Evolutionary conservation across 1,140 invertebrate genomes (phyloP), one percentile per base, ranked within the genome.

Genomic region (Homarus americanus): DNA sequence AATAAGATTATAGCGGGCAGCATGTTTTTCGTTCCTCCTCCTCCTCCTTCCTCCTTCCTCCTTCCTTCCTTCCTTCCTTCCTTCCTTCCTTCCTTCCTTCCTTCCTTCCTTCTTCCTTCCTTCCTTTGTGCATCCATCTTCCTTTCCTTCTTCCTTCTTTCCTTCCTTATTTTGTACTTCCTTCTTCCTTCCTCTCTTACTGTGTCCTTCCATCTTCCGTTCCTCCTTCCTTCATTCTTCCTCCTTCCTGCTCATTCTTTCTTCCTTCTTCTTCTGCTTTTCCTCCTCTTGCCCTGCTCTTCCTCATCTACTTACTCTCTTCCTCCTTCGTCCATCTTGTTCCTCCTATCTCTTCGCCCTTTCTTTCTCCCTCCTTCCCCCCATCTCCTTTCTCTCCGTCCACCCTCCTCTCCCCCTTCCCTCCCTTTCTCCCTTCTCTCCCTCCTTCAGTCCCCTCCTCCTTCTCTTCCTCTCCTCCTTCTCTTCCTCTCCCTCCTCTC

Each of bases 1-100:
- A 82, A 82, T 63, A 63, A 82, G 79, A 82, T 82, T 82, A 82
- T 63, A 20, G 79, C 10, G 63, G 79, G 5, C 38, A 82, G 38
- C n/a, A 63, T 82, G 24, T 80, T 80, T 53, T 53, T 44, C n/a
- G 40, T 79, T 69, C 63, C 63, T 28, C 32, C 15, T n/a, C 41
- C 40, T 44, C 20, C 15, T 5, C 44, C 44, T 49, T 5, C 5
- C 12, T 49, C 44, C 75, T 38, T 78, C 75, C 38, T 78, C n/a
- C n/a, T 78, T 38, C 38, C 40, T 20, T 38, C 38, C 38, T 3
- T 40, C 72, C 32, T 40, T 28, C 75, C 44, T 49, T 15, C 5
- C 44, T n/a, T n/a, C n/a, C n/a, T n/a, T n/a, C n/a, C n/a, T n/a
- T n/a, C n/a, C n/a, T n/a, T 34, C 17, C 34, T 5, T 17, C 36